Evolutionary conservation across 2,797 vertebrate species (phyloP).

Genomic region (Taenioides sp.): DNA sequence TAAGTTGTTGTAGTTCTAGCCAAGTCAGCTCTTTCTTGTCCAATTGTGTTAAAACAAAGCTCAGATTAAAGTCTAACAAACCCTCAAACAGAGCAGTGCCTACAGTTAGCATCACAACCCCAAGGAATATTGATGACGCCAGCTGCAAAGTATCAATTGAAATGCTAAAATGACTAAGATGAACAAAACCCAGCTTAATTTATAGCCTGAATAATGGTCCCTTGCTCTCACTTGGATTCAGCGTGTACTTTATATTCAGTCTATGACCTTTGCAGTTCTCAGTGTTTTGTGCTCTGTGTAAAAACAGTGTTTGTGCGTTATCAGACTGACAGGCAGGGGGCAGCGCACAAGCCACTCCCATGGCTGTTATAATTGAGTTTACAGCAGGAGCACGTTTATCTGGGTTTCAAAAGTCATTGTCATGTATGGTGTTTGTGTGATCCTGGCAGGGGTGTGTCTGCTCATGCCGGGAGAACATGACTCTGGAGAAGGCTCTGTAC

Average conservation of each 20-base stretch:
- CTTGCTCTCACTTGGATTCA: background rate
- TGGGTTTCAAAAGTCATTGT: slow-evolving; percentile 40
- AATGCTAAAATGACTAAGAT: too few relatives aligned
- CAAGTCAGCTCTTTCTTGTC: too few relatives aligned
- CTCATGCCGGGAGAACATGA: background rate
- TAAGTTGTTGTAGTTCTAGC: too few relatives aligned
- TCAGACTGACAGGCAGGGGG: slow-evolving; percentile 27
- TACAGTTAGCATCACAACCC: too few relatives aligned
- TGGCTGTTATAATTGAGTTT: slow-evolving; percentile 46
- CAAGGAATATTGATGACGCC: too few relatives aligned
- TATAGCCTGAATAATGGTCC: background rate
- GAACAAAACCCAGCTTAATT: too few relatives aligned
- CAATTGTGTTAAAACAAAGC: too few relatives aligned
- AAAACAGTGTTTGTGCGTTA: slow-evolving; percentile 10
- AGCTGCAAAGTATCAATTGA: too few relatives aligned
- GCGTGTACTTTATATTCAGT: background rate
- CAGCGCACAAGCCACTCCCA: slow-evolving; percentile 15
- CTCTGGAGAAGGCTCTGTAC: too few relatives aligned
- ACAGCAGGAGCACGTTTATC: slow-evolving; percentile 44
- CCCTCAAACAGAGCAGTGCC: too few relatives aligned
- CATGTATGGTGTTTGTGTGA: background rate
- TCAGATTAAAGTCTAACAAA: too few relatives aligned
- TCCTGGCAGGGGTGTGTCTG: background rate
- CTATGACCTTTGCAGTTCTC: background rate
- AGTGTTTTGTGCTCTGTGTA: background rate